Conservation (phyloP, 1,140 invertebrate genomes). For the Macrotrachela quadricornifera region DNA sequence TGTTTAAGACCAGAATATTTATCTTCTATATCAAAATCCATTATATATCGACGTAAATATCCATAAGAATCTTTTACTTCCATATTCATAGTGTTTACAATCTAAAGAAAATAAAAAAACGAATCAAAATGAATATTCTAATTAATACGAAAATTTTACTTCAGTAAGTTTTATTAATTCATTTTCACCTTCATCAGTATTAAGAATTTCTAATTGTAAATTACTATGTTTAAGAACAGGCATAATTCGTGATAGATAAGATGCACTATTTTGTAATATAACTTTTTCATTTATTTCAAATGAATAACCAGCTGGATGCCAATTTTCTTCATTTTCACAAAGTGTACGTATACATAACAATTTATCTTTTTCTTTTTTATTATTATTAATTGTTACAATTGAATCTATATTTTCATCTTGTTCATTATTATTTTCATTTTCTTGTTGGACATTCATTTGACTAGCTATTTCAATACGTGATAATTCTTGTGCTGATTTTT, state of each 20-base stretch:
- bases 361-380: background rate
- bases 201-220: constrained; percentile 1
- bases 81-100: background rate
- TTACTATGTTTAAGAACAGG: constrained; percentile 3
- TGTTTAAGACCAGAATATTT: constrained; percentile 10
- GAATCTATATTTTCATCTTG: background rate
- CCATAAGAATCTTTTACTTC: background rate
- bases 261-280: background rate
- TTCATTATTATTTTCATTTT: background rate
- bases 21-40: background rate
- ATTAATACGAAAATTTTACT: background rate
- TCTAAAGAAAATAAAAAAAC: background rate
- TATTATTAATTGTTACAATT: background rate
- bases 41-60: background rate
- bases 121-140: background rate
- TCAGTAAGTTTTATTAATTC: background rate
- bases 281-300: background rate
- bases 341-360: constrained; percentile 10
- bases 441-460: background rate
- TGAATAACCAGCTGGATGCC: background rate
- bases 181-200: background rate
- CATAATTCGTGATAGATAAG: constrained; percentile 5
- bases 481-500: background rate
- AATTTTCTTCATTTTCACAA: constrained; percentile 11
- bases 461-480: background rate